These are phyloP conservation scores for Agrotis puta DNA, from an alignment of 2,888 invertebrate species.

Conservation along the genomic window DNA sequence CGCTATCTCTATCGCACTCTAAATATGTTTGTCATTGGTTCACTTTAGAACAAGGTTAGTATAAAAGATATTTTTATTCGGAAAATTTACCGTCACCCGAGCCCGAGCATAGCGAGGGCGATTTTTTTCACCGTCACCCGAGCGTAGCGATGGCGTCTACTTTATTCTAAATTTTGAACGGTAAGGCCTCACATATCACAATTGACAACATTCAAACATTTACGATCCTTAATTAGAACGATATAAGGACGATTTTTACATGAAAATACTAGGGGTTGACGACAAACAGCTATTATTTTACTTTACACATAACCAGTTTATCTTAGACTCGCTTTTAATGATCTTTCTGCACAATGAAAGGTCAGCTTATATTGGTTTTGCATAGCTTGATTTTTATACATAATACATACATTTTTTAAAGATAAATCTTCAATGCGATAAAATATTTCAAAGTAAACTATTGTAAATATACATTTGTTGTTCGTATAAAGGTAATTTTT, in stretches of 20 bases:
- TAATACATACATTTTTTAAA: too few relatives aligned
- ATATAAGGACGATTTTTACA: conserved; percentile 12
- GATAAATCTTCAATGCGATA: neutral
- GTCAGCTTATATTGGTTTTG: too few relatives aligned
- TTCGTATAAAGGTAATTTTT: neutral
- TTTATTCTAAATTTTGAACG: conserved; percentile 32
- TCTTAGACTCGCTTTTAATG: too few relatives aligned
- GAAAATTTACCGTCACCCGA: too few relatives aligned
- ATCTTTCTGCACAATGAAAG: too few relatives aligned
- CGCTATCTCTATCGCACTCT: too few relatives aligned
- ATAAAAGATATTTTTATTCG: too few relatives aligned
- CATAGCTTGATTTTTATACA: too few relatives aligned
- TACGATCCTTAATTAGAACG: neutral
- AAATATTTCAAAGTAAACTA: neutral
- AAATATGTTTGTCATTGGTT: too few relatives aligned
- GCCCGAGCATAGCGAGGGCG: neutral
- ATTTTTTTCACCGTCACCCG: too few relatives aligned
- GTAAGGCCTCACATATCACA: conserved; percentile 57
- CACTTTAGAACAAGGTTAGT: too few relatives aligned
- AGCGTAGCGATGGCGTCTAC: neutral
- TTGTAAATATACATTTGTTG: conserved; percentile 6
- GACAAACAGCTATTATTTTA: neutral
- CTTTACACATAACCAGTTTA: too few relatives aligned
- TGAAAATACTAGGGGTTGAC: neutral
- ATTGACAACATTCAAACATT: conserved; percentile 46